Evolutionary conservation across 2,888 invertebrate species (phyloP).

Genomic region (Leptura quadrifasciata): DNA sequence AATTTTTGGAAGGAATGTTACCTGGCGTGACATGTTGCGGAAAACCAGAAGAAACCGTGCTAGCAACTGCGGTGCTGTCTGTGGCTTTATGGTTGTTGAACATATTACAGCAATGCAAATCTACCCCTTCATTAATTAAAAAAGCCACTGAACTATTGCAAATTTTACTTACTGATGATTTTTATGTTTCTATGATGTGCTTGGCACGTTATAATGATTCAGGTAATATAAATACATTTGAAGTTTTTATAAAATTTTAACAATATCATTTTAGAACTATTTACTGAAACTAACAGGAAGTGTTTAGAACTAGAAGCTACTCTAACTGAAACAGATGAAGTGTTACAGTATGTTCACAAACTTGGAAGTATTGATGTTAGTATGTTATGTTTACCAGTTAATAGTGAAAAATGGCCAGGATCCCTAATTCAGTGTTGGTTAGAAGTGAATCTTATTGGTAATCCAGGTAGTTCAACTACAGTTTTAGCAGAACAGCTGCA

Average conservation of each 20-base stretch:
- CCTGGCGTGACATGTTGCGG: constrained; percentile 82
- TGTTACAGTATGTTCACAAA: constrained; percentile 61
- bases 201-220: constrained; percentile 88
- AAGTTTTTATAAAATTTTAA: constrained; percentile 14
- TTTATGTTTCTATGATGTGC: constrained; percentile 88
- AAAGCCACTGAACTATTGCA: constrained; percentile 80
- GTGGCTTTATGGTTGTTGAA: constrained; percentile 88
- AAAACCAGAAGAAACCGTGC: constrained; percentile 90
- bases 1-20: constrained; percentile 85
- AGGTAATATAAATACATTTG: constrained; percentile 72
- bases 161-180: constrained; percentile 79
- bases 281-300: constrained; percentile 76
- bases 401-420: constrained; percentile 67
- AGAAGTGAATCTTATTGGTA: constrained; percentile 88
- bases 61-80: constrained; percentile 89
- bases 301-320: constrained; percentile 83
- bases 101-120: constrained; percentile 78
- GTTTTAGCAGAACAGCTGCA: constrained; percentile 88
- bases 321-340: constrained; percentile 61
- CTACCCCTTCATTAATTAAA: constrained; percentile 76
- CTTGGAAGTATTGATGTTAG: constrained; percentile 65
- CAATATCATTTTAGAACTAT: constrained; percentile 74
- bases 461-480: constrained; percentile 89
- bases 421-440: constrained; percentile 82
- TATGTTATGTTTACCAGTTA: constrained; percentile 61